These are phyloP conservation scores for Oophaga sylvatica DNA, from an alignment of 2,797 vertebrate species.

Conservation along the genomic window DNA sequence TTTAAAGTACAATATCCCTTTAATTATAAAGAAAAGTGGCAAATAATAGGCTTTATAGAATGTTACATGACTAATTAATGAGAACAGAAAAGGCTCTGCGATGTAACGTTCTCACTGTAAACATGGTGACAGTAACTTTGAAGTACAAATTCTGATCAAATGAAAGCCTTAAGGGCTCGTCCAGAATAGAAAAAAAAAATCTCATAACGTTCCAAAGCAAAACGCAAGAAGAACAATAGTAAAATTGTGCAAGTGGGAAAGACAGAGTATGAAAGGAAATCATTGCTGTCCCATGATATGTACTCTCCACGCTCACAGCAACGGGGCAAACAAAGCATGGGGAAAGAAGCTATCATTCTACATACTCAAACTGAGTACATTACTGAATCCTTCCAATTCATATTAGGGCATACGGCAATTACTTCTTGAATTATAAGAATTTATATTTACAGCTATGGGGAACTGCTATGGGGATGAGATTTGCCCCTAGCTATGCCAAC, in stretches of 20 bases:
- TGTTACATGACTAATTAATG: conserved; percentile 29
- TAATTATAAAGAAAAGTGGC: conserved; percentile 25
- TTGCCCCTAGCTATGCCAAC: no score
- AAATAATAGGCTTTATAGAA: conserved; percentile 11
- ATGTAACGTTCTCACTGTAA: conserved; percentile 10
- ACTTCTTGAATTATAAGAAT: no score
- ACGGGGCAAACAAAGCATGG: not conserved
- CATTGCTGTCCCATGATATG: not conserved
- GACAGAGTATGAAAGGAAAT: conserved; percentile 19
- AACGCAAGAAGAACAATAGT: conserved; percentile 19
- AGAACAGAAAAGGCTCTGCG: conserved; percentile 3
- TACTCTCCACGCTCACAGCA: no score
- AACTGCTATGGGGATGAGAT: no score
- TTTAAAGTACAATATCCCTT: conserved; percentile 2
- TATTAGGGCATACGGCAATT: no score
- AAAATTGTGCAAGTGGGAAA: not conserved
- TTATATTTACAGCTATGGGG: no score
- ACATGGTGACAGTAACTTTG: conserved; percentile 26
- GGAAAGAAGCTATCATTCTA: not conserved
- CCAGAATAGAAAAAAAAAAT: not conserved
- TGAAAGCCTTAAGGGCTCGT: conserved; percentile 4
- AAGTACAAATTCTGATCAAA: conserved; percentile 29
- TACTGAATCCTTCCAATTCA: no score
- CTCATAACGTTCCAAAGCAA: conserved; percentile 5
- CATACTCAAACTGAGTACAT: no score